Percentiles rank a stretch among this genome's conserved stretches.
Evolutionary conservation across 2,113 vertebrate genomes (phyloP).

Genomic region (Podiceps cristatus): DNA sequence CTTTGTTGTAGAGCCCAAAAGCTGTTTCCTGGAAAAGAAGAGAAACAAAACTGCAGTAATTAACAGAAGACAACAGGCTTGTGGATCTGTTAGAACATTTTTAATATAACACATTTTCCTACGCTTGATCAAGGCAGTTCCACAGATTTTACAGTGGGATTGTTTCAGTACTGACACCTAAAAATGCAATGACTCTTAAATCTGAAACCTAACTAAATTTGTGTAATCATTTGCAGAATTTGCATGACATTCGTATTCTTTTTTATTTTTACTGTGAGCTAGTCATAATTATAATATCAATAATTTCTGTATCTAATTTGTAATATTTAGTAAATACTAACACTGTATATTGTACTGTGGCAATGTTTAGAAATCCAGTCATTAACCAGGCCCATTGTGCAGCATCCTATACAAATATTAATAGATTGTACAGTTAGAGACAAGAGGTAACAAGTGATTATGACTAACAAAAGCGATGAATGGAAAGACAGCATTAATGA

Average conservation of each 20-base stretch:
- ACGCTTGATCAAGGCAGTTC: neutral
- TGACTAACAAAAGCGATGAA: slow-evolving; percentile 25
- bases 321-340: neutral
- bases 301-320: neutral
- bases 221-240: neutral
- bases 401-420: neutral
- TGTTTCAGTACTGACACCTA: neutral
- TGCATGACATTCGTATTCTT: neutral
- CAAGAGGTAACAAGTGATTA: slow-evolving; percentile 6
- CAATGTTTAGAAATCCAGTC: neutral
- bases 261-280: neutral
- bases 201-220: neutral
- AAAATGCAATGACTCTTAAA: neutral
- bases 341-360: neutral
- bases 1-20: neutral
- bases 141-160: neutral
- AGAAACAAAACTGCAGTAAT: slow-evolving; percentile 2
- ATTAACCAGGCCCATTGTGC: neutral
- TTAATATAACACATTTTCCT: neutral
- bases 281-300: neutral
- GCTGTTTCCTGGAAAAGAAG: slow-evolving; percentile 17
- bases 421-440: neutral
- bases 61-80: neutral
- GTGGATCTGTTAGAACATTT: neutral
- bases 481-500: slow-evolving; percentile 36